Evolutionary conservation across 1,140 invertebrate species (phyloP), one percentile per base, ranked within the genome.

Genomic region (Diabrotica virgifera): DNA sequence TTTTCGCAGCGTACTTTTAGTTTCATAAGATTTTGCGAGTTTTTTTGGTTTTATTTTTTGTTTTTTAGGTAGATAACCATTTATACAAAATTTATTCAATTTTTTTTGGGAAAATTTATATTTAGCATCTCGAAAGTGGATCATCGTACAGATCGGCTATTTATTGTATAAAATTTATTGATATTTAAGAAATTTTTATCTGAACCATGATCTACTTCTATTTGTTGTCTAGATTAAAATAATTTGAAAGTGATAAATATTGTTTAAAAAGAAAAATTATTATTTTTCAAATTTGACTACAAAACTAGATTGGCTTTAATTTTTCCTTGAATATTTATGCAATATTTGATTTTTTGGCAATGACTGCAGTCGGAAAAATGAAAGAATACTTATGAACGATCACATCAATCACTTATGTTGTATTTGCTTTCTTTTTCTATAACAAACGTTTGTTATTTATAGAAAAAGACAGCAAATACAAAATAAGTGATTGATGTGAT

Each of bases 91-190:
- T 46, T 46, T 46, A 10, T 46, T 46, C 40, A 5, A 46, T 46
- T 10, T 10, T 46, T 46, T 46, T 46, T 46, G n/a, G 40, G 24
- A 24, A 24, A 24, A 24, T 24, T 24, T 24, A 24, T 24, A 24
- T 24, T 24, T 24, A 24, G 40, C 40, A 46, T 46, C 40, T 46
- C 40, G 8, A 46, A 51, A 59, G 40, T 59, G 46, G 58, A 36
- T 38, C 58, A 38, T 59, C 10, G 58, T 14, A 40, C 46, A 59
- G 37, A 36, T 13, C 40, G 50, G 38, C 46, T 59, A 59, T 59
- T 59, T 59, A 59, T 62, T 62, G 52, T 37, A 62, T 55, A 62
- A 62, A 68, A 46, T 64, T 36, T 11, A 62, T 66, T 35, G 14
- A 66, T 51, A 52, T 36, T 63, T 51, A 53, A 58, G 58, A 55